Evolutionary conservation across 2,888 invertebrate species (phyloP).

Genomic region (Lithosia quadra): DNA sequence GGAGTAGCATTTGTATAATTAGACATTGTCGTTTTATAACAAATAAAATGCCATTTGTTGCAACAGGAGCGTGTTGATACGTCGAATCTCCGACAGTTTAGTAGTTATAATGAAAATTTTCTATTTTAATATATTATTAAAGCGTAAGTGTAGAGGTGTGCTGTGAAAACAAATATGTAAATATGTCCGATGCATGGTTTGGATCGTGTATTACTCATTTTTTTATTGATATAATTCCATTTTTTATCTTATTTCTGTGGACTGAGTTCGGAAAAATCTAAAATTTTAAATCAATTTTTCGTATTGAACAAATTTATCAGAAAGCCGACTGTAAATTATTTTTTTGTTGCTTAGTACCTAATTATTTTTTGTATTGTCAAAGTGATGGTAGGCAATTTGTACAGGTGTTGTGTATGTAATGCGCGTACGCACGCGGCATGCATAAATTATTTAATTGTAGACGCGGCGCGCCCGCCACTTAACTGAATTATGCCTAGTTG

Average conservation of each 20-base stretch:
- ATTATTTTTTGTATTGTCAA: slow-evolving; percentile 60
- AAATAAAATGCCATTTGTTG: slow-evolving; percentile 59
- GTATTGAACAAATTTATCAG: slow-evolving; percentile 63
- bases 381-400: slow-evolving; percentile 70
- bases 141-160: slow-evolving; percentile 74
- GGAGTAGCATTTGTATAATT: slow-evolving; percentile 83
- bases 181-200: slow-evolving; percentile 64
- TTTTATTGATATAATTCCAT: slow-evolving; percentile 57
- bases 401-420: slow-evolving; percentile 64
- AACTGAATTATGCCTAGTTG: slow-evolving; percentile 83
- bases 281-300: slow-evolving; percentile 50
- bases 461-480: slow-evolving; percentile 67
- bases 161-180: slow-evolving; percentile 71
- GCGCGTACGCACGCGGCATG: slow-evolving; percentile 49
- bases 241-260: slow-evolving; percentile 57
- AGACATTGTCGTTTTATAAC: slow-evolving; percentile 78
- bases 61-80: slow-evolving; percentile 68
- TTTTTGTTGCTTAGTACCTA: slow-evolving; percentile 78
- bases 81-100: slow-evolving; percentile 81
- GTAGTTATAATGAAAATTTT: slow-evolving; percentile 83
- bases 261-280: slow-evolving; percentile 57
- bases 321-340: slow-evolving; percentile 65
- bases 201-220: slow-evolving; percentile 58
- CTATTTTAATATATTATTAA: slow-evolving; percentile 85
- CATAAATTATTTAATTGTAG: slow-evolving; percentile 72